Conservation (phyloP, 2,888 invertebrate genomes). For the Liopterus haemorrhoidalis region DNA sequence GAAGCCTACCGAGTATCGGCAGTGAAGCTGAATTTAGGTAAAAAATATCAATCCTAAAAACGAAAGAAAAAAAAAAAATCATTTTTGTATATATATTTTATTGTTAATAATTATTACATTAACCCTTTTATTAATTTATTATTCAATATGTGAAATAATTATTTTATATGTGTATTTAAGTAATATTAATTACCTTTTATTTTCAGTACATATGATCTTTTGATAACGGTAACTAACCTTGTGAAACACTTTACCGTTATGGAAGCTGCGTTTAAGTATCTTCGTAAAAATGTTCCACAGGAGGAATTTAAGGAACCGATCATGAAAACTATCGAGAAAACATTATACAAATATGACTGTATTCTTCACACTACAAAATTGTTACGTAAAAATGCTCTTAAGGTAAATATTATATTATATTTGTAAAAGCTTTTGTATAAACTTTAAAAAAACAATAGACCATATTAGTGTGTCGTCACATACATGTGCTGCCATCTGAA, state of each 20-base stretch:
- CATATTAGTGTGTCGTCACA: too few relatives aligned
- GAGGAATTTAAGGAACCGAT: slow-evolving; percentile 23
- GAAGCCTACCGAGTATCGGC: too few relatives aligned
- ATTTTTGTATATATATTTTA: slow-evolving; percentile 1
- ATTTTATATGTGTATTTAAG: neutral
- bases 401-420: too few relatives aligned
- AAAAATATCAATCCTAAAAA: slow-evolving; percentile 44
- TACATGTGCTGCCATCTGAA: too few relatives aligned
- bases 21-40: slow-evolving; percentile 47
- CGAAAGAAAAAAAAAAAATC: slow-evolving; percentile 43
- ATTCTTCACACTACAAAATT: slow-evolving; percentile 3
- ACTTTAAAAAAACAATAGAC: too few relatives aligned
- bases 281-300: slow-evolving; percentile 45
- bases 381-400: slow-evolving; percentile 2
- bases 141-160: too few relatives aligned
- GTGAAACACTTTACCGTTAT: slow-evolving; percentile 55
- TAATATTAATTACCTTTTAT: slow-evolving; percentile 16
- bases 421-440: too few relatives aligned
- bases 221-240: slow-evolving; percentile 50
- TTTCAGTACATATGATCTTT: slow-evolving; percentile 53
- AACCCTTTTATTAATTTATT: neutral
- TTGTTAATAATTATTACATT: neutral
- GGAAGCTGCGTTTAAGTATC: slow-evolving; percentile 53
- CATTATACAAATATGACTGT: slow-evolving; percentile 36
- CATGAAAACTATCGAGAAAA: slow-evolving; percentile 41